These are phyloP conservation scores for Chrysochloris asiatica DNA, from an alignment of 2,113 vertebrate genomes.

Conservation along the genomic window DNA sequence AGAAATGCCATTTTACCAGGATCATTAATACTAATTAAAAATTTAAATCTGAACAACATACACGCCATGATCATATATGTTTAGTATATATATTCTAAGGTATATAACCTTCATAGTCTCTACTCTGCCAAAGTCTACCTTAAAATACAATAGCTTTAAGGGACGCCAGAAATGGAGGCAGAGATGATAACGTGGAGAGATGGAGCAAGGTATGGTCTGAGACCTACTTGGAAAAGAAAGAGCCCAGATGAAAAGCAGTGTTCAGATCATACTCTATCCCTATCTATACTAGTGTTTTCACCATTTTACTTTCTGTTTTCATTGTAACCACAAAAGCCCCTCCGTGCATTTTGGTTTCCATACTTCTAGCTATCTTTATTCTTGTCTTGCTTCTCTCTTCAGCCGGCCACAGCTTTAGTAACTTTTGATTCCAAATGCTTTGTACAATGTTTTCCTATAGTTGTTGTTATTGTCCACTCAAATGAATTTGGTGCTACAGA, in stretches of 20 bases:
- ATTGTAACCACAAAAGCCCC: background rate
- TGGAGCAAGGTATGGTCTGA: background rate
- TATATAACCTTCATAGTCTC: background rate
- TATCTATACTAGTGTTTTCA: background rate
- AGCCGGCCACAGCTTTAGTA: background rate
- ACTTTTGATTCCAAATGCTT: background rate
- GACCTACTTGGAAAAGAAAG: background rate
- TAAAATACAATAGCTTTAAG: constrained; percentile 21
- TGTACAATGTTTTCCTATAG: background rate
- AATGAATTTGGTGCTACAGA: constrained; percentile 4
- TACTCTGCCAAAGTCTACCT: background rate
- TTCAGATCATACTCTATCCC: background rate
- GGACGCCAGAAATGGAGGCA: no score
- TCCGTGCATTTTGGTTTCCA: background rate
- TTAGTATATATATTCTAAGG: background rate
- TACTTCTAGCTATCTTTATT: background rate
- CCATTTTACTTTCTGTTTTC: background rate
- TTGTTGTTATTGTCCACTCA: background rate
- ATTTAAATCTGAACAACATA: background rate
- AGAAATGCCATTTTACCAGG: background rate
- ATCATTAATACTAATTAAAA: background rate
- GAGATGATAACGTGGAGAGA: background rate
- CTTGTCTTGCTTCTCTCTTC: background rate
- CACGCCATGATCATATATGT: background rate
- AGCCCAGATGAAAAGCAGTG: background rate